Conservation (phyloP, 2,797 vertebrate genomes). For the Rhinichthys osculus region DNA sequence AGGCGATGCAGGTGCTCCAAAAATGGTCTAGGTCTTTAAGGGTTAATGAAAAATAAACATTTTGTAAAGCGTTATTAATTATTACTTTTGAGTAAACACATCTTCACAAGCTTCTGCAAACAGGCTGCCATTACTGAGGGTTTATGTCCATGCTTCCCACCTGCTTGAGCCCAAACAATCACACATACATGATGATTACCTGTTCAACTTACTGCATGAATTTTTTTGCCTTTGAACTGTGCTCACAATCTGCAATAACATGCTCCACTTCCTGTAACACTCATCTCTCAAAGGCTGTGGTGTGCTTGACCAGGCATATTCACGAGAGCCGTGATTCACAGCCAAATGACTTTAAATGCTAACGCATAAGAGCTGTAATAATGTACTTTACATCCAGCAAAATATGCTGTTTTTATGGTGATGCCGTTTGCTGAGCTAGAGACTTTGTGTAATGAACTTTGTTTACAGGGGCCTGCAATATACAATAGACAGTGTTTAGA, state of each 20-base stretch:
- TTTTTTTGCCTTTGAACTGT: constrained; percentile 28
- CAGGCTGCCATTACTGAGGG: background rate
- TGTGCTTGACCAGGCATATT: constrained; percentile 39
- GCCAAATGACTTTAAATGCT: constrained; percentile 39
- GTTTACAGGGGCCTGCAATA: constrained; percentile 5
- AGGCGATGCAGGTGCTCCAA: no score
- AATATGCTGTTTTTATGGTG: constrained; percentile 37
- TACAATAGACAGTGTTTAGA: background rate
- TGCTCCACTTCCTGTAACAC: constrained; percentile 34
- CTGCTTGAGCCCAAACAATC: background rate
- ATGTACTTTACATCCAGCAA: constrained; percentile 27
- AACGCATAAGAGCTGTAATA: constrained; percentile 37
- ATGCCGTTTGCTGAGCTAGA: constrained; percentile 4
- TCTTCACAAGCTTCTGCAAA: constrained; percentile 14
- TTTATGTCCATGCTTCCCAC: background rate
- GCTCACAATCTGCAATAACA: constrained; percentile 36
- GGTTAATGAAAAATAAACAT: background rate
- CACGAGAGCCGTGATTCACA: constrained; percentile 44
- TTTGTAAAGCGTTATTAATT: background rate
- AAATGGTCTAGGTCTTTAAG: no score
- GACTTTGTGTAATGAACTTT: constrained; percentile 17
- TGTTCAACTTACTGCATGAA: constrained; percentile 37
- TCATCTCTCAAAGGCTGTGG: constrained; percentile 34
- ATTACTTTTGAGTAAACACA: background rate
- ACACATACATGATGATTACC: constrained; percentile 12